A percentile compares a stretch with the other conserved stretches of the same genome.
phyloP scores from a whole-genome alignment of 2,888 invertebrate genomes.

The Aspidiotus destructor region DNA sequence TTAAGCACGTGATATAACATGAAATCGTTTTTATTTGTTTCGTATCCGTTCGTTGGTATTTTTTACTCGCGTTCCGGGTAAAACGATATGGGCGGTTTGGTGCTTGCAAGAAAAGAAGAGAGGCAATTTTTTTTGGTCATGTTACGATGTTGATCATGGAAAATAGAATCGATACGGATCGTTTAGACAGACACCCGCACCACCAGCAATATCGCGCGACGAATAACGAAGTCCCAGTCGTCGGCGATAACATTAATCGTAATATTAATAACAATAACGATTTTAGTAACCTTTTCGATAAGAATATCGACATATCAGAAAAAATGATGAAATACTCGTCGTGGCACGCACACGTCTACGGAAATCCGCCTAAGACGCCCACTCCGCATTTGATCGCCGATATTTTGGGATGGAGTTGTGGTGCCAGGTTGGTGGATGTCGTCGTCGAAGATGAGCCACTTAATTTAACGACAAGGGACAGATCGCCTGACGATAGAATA shows the following conservation, averaged over 20 bases:
- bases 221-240: neutral
- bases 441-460: slow-evolving; percentile 40
- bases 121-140: neutral
- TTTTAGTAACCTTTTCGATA: slow-evolving; percentile 13
- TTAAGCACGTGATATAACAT: neutral
- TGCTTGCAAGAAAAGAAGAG: neutral
- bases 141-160: slow-evolving; percentile 30
- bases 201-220: slow-evolving; percentile 7
- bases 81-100: neutral
- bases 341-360: slow-evolving; percentile 87
- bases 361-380: slow-evolving; percentile 66
- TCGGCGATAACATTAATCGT: neutral
- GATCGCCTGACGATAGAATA: slow-evolving; percentile 34
- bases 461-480: slow-evolving; percentile 41
- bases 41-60: neutral
- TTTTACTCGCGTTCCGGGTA: slow-evolving; percentile 1
- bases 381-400: slow-evolving; percentile 82
- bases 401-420: slow-evolving; percentile 55
- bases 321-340: slow-evolving; percentile 39
- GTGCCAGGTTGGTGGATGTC: slow-evolving; percentile 1
- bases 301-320: slow-evolving; percentile 11
- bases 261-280: slow-evolving; percentile 18
- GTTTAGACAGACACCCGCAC: slow-evolving; percentile 8
- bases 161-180: slow-evolving; percentile 18
- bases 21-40: neutral